These are phyloP conservation scores for Liparis tanakae DNA, from an alignment of 2,797 vertebrate genomes.

Conservation along the genomic window DNA sequence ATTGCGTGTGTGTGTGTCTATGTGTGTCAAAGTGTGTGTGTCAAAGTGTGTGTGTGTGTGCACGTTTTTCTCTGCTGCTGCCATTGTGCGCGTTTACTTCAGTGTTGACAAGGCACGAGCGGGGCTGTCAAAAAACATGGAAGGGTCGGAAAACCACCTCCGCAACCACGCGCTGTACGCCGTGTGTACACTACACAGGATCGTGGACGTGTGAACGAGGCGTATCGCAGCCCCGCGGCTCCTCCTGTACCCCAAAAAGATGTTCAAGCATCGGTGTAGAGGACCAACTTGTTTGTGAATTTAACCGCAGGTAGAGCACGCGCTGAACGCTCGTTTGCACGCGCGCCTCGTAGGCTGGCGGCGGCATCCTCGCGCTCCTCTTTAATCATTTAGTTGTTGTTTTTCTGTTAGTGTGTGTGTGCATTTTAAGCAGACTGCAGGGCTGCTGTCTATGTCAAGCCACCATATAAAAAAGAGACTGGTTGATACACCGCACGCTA, in stretches of 20 bases:
- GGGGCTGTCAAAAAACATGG: slow-evolving; percentile 62
- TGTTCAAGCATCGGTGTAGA: slow-evolving; percentile 11
- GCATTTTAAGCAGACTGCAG: slow-evolving; percentile 52
- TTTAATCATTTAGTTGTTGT: slow-evolving; percentile 22
- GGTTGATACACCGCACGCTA: neutral
- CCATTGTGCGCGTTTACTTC: slow-evolving; percentile 64
- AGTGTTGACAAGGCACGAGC: slow-evolving; percentile 60
- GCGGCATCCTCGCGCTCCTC: slow-evolving; percentile 32
- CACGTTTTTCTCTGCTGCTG: slow-evolving; percentile 32
- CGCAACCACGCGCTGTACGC: slow-evolving; percentile 26
- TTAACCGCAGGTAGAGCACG: slow-evolving; percentile 45
- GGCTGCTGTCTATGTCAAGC: slow-evolving; percentile 22
- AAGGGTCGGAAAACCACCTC: slow-evolving; percentile 21
- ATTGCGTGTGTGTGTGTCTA: slow-evolving; percentile 22
- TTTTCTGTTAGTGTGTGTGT: slow-evolving; percentile 16
- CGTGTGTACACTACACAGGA: slow-evolving; percentile 8
- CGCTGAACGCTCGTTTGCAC: slow-evolving; percentile 35
- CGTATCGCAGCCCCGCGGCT: slow-evolving; percentile 13
- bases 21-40: too few species aligned
- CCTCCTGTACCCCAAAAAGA: slow-evolving; percentile 9
- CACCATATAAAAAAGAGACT: neutral
- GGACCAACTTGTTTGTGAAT: slow-evolving; percentile 51
- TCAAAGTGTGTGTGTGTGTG: slow-evolving; percentile 1
- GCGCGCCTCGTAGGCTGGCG: slow-evolving; percentile 26
- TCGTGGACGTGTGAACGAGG: slow-evolving; percentile 37